Percentiles rank a stretch among this genome's conserved stretches.
phyloP scores from a whole-genome alignment of 2,888 invertebrate genomes.

The Adela reaumurella region DNA sequence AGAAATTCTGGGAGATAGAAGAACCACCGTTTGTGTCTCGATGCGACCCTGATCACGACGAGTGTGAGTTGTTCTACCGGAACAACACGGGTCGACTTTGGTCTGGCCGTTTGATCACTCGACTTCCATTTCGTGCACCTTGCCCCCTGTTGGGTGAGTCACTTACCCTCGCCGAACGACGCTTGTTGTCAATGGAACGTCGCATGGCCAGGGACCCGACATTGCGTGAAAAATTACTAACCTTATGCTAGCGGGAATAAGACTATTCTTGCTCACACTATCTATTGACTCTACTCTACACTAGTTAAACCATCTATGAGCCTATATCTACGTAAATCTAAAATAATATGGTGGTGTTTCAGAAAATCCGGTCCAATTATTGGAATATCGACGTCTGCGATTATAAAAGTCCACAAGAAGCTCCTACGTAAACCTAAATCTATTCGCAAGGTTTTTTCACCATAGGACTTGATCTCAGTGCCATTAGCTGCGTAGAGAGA shows the following conservation, averaged over 20 bases:
- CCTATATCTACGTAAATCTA: constrained; percentile 5
- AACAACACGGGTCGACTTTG: no score
- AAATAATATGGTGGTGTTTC: constrained; percentile 4
- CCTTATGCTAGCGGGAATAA: not conserved
- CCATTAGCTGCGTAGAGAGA: constrained; percentile 11
- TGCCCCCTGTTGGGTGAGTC: no score
- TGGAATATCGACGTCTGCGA: constrained; percentile 8
- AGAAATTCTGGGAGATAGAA: no score
- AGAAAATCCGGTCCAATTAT: constrained; percentile 11
- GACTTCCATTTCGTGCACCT: no score
- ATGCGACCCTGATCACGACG: no score
- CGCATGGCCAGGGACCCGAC: no score
- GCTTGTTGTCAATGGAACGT: no score
- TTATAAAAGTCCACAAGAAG: constrained; percentile 8
- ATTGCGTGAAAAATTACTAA: no score
- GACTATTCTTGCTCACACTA: not conserved
- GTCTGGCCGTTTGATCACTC: no score
- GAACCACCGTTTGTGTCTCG: no score
- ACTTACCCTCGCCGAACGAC: no score
- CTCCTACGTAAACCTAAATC: constrained; percentile 7
- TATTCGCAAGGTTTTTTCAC: constrained; percentile 5
- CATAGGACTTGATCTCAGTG: constrained; percentile 9
- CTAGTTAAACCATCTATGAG: constrained; percentile 4
- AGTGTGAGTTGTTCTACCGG: no score
- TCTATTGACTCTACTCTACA: not conserved